phyloP scores from a whole-genome alignment of 1,140 invertebrate genomes.

The Hylaeus volcanicus region DNA sequence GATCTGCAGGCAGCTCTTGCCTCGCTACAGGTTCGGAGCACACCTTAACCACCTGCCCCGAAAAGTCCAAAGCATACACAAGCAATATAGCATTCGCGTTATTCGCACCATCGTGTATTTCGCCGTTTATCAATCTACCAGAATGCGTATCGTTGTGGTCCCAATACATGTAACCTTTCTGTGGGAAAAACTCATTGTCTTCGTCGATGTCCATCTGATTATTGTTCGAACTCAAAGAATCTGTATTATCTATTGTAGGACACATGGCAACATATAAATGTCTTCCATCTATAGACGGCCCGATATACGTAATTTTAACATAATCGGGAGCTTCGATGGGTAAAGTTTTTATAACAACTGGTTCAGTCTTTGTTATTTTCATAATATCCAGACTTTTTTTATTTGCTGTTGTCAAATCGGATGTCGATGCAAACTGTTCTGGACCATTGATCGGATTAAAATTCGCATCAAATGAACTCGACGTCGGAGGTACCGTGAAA shows the following conservation, averaged over 20 bases:
- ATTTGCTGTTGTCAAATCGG: constrained; percentile 69
- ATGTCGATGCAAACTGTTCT: constrained; percentile 77
- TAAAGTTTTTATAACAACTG: constrained; percentile 77
- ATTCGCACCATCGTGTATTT: constrained; percentile 63
- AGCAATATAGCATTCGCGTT: constrained; percentile 77
- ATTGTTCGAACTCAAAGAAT: constrained; percentile 65
- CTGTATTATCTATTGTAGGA: constrained; percentile 56
- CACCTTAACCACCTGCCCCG: constrained; percentile 81
- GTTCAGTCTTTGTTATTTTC: constrained; percentile 72
- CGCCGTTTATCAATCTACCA: constrained; percentile 69
- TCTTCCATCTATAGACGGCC: constrained; percentile 84
- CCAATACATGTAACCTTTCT: constrained; percentile 78
- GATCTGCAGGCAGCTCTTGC: constrained; percentile 83
- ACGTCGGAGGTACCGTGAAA: constrained; percentile 67
- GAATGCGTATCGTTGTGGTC: constrained; percentile 75
- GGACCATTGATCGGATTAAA: constrained; percentile 74
- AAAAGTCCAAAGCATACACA: constrained; percentile 83
- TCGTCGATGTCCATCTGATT: constrained; percentile 81
- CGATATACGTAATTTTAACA: constrained; percentile 82
- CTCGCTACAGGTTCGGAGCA: constrained; percentile 83
- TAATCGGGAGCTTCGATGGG: constrained; percentile 73
- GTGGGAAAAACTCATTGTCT: constrained; percentile 74
- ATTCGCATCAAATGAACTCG: constrained; percentile 72
- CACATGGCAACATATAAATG: constrained; percentile 85
- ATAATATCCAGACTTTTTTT: constrained; percentile 72